phyloP scores from a whole-genome alignment of 2,113 vertebrate genomes.

The Arenaria interpres region DNA sequence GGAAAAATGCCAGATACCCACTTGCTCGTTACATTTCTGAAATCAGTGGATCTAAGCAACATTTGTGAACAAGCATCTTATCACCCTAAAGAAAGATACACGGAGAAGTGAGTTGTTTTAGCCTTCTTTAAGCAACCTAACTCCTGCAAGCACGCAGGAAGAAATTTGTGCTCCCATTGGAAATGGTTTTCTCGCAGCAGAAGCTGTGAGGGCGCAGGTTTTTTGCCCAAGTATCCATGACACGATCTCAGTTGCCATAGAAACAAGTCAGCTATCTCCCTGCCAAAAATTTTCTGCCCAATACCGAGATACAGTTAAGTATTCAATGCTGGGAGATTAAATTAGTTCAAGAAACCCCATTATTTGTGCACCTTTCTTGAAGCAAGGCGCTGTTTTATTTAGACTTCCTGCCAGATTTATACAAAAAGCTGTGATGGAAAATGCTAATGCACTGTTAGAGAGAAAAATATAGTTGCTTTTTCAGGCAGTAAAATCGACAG shows the following conservation, averaged over 20 bases:
- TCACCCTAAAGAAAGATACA: background rate
- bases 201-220: background rate
- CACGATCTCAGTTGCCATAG: slow-evolving; percentile 31
- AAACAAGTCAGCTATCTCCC: slow-evolving; percentile 13
- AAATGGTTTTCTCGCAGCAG: background rate
- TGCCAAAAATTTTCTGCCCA: slow-evolving; percentile 10
- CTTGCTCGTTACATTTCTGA: background rate
- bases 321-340: background rate
- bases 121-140: background rate
- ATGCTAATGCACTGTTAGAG: background rate
- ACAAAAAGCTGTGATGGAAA: background rate
- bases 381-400: background rate
- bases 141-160: accelerated
- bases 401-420: background rate
- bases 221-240: background rate
- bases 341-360: background rate
- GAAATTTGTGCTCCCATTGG: background rate
- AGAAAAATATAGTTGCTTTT: background rate
- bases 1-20: background rate
- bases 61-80: accelerated
- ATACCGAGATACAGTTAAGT: background rate
- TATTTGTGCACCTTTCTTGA: background rate
- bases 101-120: accelerated
- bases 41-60: background rate
- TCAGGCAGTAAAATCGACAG: background rate